These are phyloP conservation scores for Altica lythri DNA, from an alignment of 2,888 invertebrate genomes.

Conservation along the genomic window DNA sequence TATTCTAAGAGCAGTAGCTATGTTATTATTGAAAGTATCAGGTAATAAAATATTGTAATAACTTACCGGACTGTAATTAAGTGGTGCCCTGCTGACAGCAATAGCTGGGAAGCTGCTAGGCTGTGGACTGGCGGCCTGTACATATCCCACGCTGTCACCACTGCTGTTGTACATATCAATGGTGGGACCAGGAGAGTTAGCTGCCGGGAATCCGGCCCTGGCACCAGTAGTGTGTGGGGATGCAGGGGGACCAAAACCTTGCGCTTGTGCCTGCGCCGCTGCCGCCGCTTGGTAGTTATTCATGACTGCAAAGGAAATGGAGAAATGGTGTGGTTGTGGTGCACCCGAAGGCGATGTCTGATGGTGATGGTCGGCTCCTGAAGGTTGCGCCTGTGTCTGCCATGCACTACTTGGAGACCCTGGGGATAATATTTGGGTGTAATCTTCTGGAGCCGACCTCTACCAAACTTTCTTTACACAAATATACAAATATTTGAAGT, in stretches of 20 bases:
- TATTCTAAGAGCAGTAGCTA: too few species aligned
- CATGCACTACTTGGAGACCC: constrained; percentile 50
- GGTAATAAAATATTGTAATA: constrained; percentile 3
- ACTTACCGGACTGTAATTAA: constrained; percentile 92
- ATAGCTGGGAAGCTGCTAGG: constrained; percentile 94
- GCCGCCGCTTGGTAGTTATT: constrained; percentile 90
- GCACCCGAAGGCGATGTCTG: constrained; percentile 39
- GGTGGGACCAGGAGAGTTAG: constrained; percentile 82
- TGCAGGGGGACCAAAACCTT: constrained; percentile 81
- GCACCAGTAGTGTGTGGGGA: constrained; percentile 73
- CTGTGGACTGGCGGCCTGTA: constrained; percentile 96
- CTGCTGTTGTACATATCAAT: constrained; percentile 94
- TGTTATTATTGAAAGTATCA: not conserved
- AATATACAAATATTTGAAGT: too few species aligned
- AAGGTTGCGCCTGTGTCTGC: constrained; percentile 43
- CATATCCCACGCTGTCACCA: constrained; percentile 86
- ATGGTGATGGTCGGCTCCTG: constrained; percentile 50
- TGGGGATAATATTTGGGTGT: constrained; percentile 45
- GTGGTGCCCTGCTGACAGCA: constrained; percentile 90
- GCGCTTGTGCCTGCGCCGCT: constrained; percentile 76
- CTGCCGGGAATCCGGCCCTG: constrained; percentile 68
- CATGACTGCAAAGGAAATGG: constrained; percentile 77
- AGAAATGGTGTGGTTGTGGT: constrained; percentile 51
- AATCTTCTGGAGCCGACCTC: constrained; percentile 52
- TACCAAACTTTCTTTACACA: constrained; percentile 7